Conservation (phyloP, 64 coral and sea anemone genomes). For the Stylophora pistillata region DNA sequence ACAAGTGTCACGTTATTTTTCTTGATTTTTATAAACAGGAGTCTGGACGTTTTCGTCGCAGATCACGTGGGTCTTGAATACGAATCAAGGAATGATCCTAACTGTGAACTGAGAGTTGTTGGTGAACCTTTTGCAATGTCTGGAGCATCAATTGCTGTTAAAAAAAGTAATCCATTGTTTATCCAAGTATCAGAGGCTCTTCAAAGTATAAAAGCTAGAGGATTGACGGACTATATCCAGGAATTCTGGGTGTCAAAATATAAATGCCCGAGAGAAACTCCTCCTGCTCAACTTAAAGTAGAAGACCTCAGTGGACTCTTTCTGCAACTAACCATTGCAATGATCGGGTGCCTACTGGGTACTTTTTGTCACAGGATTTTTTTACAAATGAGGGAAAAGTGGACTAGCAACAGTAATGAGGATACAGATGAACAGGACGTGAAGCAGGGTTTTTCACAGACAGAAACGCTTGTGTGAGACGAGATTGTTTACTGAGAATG, state of each 20-base stretch:
- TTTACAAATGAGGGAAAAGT: background rate
- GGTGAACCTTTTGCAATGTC: conserved; percentile 85
- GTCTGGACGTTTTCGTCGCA: conserved; percentile 74
- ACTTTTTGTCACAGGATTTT: conserved; percentile 56
- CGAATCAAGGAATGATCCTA: conserved; percentile 65
- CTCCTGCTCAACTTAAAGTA: conserved; percentile 70
- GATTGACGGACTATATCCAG: conserved; percentile 83
- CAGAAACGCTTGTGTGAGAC: conserved; percentile 48
- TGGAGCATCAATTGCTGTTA: conserved; percentile 72
- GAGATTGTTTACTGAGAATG: too few species aligned
- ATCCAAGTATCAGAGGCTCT: conserved; percentile 63
- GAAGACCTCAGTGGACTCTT: conserved; percentile 84
- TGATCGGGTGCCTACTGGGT: conserved; percentile 67
- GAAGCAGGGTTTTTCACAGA: background rate
- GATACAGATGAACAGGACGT: background rate
- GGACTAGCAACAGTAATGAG: background rate
- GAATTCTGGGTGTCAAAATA: conserved; percentile 74
- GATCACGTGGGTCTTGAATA: conserved; percentile 80
- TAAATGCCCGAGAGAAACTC: conserved; percentile 42
- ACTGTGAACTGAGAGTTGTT: conserved; percentile 71
- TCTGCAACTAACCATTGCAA: conserved; percentile 76
- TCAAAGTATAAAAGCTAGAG: conserved; percentile 56
- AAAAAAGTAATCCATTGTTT: conserved; percentile 70
- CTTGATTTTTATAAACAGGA: conserved; percentile 48
- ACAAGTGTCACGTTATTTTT: background rate